These are phyloP conservation scores for Torymus auratus DNA, from an alignment of 2,888 invertebrate species.

Conservation along the genomic window DNA sequence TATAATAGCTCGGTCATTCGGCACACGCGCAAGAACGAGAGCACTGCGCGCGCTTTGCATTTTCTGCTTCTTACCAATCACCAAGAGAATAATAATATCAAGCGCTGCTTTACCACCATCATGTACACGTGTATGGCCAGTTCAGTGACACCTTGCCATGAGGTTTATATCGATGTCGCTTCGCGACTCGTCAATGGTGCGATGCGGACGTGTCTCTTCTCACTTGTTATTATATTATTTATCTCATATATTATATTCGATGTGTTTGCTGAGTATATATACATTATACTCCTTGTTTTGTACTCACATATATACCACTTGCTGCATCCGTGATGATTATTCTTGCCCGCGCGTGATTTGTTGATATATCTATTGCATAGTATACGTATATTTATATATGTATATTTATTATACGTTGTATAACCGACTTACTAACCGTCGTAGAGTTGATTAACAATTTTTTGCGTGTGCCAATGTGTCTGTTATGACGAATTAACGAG, in stretches of 20 bases:
- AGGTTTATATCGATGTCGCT: conserved; percentile 55
- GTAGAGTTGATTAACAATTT: too few relatives aligned
- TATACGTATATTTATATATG: too few relatives aligned
- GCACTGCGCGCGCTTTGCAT: too few relatives aligned
- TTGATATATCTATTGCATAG: too few relatives aligned
- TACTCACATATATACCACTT: background rate
- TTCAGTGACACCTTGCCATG: conserved; percentile 49
- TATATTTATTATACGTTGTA: too few relatives aligned
- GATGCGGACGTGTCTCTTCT: conserved; percentile 68
- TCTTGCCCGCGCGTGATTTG: too few relatives aligned
- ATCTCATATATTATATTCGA: conserved; percentile 31
- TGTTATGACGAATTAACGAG: too few relatives aligned
- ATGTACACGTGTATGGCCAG: conserved; percentile 14
- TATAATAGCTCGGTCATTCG: too few relatives aligned
- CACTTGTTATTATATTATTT: background rate
- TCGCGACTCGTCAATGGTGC: conserved; percentile 71
- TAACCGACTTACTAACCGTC: too few relatives aligned
- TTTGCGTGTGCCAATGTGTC: too few relatives aligned
- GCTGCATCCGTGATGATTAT: conserved; percentile 12
- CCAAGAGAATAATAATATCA: background rate
- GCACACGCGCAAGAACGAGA: too few relatives aligned
- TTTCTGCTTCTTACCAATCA: conserved; percentile 18
- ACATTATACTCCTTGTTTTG: background rate
- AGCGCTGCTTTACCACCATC: background rate
- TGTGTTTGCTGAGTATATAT: conserved; percentile 40